Evolutionary conservation across 2,113 vertebrate genomes (phyloP), one percentile per base, ranked within the genome.

Genomic region (Oceanodroma tethys): DNA sequence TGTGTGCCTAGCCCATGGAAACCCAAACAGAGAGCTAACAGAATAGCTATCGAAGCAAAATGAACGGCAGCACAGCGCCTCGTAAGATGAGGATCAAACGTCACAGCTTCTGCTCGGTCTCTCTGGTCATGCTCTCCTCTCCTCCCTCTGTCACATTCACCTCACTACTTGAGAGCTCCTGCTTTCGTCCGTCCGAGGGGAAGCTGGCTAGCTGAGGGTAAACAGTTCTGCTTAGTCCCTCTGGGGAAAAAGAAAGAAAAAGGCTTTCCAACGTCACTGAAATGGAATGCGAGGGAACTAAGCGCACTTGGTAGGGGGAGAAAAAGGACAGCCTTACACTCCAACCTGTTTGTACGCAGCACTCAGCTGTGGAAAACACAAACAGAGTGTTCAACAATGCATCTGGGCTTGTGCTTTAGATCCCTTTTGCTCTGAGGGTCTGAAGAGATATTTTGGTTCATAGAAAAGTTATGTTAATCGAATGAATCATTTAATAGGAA

Each of bases 401-500:
- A 66, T 10, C 79, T 17, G 47, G 47, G 29, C 86, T 76, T 5
- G 22, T 3, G 68, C 76, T 73, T 9, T 4, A 16, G 17, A 59
- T 42, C 81, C 65, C 86, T 65, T 38, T 8, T 56, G 84, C 83
- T 90, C 50, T 2, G 34, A 71, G 95, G 89, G 86, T 58, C 95
- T 75, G 83, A 52, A 60, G 75, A 95, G 85, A 45, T 70, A 62
- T 81, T 96, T 53, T 32, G 72, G 91, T 73, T 94, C 6, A 2
- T 3, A 91, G 65, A 67, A 60, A 84, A 97, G 91, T 81, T 72
- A 94, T 95, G 97, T 93, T 97, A 87, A 97, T 93, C 65, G 68
- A 88, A 20, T 98, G 97, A 98, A 94, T 98, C 98, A 98, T 47
- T 86, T 83, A 83, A 63, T 75, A 97, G 95, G 96, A 97, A 97